Conservation (phyloP, 2,888 invertebrate genomes). For the Euplagia quadripunctaria region DNA sequence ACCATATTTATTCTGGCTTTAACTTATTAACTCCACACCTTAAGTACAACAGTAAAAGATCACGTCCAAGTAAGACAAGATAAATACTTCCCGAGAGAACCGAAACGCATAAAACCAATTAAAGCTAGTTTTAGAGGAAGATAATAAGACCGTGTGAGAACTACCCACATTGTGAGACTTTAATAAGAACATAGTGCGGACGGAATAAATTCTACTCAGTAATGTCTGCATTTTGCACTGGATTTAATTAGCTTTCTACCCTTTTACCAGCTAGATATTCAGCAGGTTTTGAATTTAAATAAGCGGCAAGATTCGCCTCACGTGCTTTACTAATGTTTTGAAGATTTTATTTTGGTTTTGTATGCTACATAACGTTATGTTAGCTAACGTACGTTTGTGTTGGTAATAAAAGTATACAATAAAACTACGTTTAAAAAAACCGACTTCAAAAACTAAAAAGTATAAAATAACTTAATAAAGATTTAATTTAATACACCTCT, state of each 20-base stretch:
- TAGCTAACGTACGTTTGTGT: neutral
- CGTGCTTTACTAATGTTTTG: neutral
- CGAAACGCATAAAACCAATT: neutral
- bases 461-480: too few species aligned
- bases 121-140: conserved; percentile 5
- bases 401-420: neutral
- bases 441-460: too few species aligned
- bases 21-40: neutral
- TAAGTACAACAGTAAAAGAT: neutral
- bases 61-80: neutral
- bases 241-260: conserved; percentile 40
- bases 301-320: neutral
- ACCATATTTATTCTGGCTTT: neutral
- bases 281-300: conserved; percentile 13
- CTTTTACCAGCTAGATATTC: conserved; percentile 4
- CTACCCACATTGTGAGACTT: conserved; percentile 10
- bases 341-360: neutral
- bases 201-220: conserved; percentile 41
- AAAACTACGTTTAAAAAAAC: too few species aligned
- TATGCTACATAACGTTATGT: neutral
- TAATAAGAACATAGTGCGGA: conserved; percentile 19
- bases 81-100: neutral
- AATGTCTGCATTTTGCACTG: conserved; percentile 52
- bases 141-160: conserved; percentile 14
- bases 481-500: too few species aligned